These are phyloP conservation scores for Miichthys miiuy DNA, from an alignment of 2,797 vertebrate genomes.

Conservation along the genomic window DNA sequence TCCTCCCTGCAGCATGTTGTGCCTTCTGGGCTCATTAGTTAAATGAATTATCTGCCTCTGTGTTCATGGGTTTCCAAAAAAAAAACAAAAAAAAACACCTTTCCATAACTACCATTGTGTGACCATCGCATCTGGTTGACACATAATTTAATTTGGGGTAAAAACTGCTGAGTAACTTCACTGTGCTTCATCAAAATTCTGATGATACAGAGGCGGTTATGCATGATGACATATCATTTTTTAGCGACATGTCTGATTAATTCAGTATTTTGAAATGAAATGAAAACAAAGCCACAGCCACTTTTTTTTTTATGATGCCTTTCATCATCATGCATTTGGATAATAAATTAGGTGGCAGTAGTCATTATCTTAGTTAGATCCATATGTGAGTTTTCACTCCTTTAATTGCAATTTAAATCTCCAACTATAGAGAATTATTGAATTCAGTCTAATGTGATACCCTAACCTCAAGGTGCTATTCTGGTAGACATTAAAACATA, in stretches of 20 bases:
- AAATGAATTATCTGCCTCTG: neutral
- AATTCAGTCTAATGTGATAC: neutral
- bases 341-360: neutral
- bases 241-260: neutral
- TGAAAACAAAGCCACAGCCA: neutral
- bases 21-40: neutral
- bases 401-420: neutral
- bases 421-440: neutral
- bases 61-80: neutral
- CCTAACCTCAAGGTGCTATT: conserved; percentile 21
- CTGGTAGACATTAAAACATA: neutral
- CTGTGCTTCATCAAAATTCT: neutral
- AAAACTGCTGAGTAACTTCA: neutral
- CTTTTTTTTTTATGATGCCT: neutral
- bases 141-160: neutral
- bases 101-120: neutral
- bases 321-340: neutral
- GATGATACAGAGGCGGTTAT: neutral
- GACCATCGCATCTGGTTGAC: neutral
- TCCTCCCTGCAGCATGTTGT: neutral
- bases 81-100: neutral
- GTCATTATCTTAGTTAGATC: neutral
- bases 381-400: too few relatives aligned
- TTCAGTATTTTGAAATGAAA: neutral
- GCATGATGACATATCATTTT: neutral